A percentile compares a stretch with the other conserved stretches of the same genome.
Conservation (phyloP, 2,888 invertebrate species). For the Polymixis flavicincta region DNA sequence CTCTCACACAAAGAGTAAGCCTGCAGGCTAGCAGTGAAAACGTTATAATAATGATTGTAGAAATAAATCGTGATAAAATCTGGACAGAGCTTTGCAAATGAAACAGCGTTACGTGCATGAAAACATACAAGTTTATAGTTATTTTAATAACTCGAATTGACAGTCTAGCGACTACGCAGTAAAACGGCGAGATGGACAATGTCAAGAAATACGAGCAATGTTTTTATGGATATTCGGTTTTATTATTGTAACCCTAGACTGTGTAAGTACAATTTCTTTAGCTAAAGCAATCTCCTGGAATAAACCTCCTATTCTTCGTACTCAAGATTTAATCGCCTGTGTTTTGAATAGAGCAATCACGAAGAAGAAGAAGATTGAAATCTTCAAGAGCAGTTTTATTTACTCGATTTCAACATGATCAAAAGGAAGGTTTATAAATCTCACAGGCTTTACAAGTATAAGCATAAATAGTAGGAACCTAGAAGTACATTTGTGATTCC, state of each 20-base stretch:
- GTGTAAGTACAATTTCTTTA: background rate
- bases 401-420: background rate
- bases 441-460: background rate
- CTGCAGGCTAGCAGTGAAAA: background rate
- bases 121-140: background rate
- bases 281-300: conserved; percentile 4
- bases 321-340: background rate
- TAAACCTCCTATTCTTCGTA: background rate
- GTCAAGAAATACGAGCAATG: conserved; percentile 13
- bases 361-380: background rate
- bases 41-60: background rate
- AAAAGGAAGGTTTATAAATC: background rate
- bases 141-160: conserved; percentile 6
- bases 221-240: conserved; percentile 6
- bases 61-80: background rate
- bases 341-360: background rate
- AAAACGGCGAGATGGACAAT: background rate
- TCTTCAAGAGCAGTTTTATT: conserved; percentile 10
- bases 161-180: background rate
- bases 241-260: background rate
- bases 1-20: background rate
- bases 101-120: background rate
- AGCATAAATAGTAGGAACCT: background rate
- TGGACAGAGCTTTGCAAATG: background rate
- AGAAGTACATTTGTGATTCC: background rate